Evolutionary conservation across 2,888 invertebrate genomes (phyloP).

Genomic region (Spodoptera littoralis): DNA sequence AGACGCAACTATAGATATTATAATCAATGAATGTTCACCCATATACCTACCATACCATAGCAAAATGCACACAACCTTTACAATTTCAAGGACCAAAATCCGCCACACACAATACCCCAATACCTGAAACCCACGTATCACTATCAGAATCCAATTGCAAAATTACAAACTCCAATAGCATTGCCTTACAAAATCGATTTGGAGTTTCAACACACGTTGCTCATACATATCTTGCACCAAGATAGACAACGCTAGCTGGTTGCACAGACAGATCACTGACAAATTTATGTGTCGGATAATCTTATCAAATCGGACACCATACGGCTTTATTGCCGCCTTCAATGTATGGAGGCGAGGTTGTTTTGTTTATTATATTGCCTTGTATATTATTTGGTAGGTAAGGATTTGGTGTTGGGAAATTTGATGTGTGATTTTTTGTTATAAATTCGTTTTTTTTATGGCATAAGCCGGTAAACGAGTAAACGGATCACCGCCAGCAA

Average conservation of each 20-base stretch:
- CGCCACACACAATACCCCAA: not conserved
- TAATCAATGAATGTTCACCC: too few relatives aligned
- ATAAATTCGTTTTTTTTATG: too few relatives aligned
- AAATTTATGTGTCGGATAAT: slow-evolving; percentile 83
- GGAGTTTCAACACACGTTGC: slow-evolving; percentile 53
- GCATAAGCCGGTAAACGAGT: too few relatives aligned
- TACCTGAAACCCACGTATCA: slow-evolving; percentile 18
- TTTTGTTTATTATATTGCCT: not conserved
- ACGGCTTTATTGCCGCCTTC: slow-evolving; percentile 75
- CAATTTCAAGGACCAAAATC: too few relatives aligned
- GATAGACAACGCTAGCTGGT: slow-evolving; percentile 59
- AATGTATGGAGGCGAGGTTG: slow-evolving; percentile 46
- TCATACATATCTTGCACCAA: slow-evolving; percentile 54
- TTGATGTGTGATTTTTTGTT: too few relatives aligned
- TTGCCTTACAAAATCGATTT: slow-evolving; percentile 48
- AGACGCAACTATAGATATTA: too few relatives aligned
- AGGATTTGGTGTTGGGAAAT: not conserved
- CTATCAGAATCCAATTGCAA: slow-evolving; percentile 28
- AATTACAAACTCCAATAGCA: slow-evolving; percentile 37
- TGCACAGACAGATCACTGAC: slow-evolving; percentile 75
- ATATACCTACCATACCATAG: too few relatives aligned
- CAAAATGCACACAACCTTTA: too few relatives aligned
- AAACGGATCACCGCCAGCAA: too few relatives aligned
- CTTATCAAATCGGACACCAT: slow-evolving; percentile 74
- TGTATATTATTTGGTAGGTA: slow-evolving; percentile 38